phyloP scores from a whole-genome alignment of 2,113 vertebrate species.

The Notarius lentiginosus region DNA sequence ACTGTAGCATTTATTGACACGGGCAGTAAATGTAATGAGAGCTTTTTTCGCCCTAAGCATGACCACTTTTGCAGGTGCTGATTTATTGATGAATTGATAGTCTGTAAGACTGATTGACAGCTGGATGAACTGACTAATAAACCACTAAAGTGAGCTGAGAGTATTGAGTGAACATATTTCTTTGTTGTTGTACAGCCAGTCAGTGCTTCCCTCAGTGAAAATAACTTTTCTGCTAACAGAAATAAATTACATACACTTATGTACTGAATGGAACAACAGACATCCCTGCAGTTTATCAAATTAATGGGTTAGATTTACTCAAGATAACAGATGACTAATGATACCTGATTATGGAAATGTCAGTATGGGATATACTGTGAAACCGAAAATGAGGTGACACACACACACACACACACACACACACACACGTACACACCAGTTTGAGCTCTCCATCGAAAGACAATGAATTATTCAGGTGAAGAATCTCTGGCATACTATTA shows the following conservation, averaged over 20 bases:
- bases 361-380: conserved; percentile 50
- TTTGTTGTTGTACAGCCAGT: conserved; percentile 11
- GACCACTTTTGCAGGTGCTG: conserved; percentile 38
- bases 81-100: conserved; percentile 44
- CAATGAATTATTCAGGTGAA: conserved; percentile 69
- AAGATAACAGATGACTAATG: conserved; percentile 59
- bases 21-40: conserved; percentile 23
- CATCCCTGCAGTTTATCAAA: conserved; percentile 54
- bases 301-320: conserved; percentile 54
- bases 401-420: not conserved
- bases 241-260: not conserved
- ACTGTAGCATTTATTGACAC: conserved; percentile 6
- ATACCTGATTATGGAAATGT: conserved; percentile 64
- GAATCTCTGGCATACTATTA: conserved; percentile 48
- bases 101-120: conserved; percentile 41
- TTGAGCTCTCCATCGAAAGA: conserved; percentile 57
- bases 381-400: conserved; percentile 14
- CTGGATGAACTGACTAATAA: conserved; percentile 43
- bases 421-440: conserved; percentile 35
- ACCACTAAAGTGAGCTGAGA: conserved; percentile 15
- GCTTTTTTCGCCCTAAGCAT: not conserved
- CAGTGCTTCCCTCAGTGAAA: conserved; percentile 2
- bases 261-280: conserved; percentile 1
- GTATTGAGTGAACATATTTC: conserved; percentile 47
- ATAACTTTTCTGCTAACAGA: not conserved